Evolutionary conservation across 23 tunicate species (phyloP).

Genomic region (Trididemnum miniatum): DNA sequence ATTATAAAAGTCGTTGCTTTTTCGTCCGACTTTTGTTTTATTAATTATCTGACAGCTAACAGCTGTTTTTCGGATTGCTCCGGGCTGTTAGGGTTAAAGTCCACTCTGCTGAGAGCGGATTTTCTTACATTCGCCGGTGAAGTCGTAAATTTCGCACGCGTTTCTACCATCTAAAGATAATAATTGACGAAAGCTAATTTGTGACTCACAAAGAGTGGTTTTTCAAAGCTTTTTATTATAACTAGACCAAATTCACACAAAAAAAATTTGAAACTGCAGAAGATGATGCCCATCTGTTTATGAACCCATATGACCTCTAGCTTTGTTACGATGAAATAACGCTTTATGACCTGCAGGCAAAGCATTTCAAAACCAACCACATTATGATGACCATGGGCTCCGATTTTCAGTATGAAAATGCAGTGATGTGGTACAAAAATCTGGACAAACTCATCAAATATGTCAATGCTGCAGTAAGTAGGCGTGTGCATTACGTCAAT

Average conservation of each 20-base stretch:
- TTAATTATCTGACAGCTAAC: background rate
- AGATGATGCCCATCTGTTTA: too few species aligned
- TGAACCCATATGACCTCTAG: background rate
- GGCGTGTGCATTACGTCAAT: background rate
- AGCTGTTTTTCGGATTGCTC: background rate
- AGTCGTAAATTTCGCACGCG: too few species aligned
- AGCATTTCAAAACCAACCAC: slow-evolving; percentile 94
- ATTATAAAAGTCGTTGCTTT: too few species aligned
- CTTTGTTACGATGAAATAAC: background rate
- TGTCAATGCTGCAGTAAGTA: slow-evolving; percentile 83
- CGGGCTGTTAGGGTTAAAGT: background rate
- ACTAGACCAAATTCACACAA: too few species aligned
- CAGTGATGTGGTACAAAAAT: slow-evolving; percentile 93
- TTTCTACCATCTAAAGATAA: too few species aligned
- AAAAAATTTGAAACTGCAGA: too few species aligned
- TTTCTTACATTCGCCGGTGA: too few species aligned
- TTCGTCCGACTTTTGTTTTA: background rate
- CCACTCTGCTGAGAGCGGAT: too few species aligned
- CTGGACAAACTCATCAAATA: slow-evolving; percentile 97
- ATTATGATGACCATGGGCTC: slow-evolving; percentile 99
- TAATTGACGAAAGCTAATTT: too few species aligned
- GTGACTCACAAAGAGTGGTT: too few species aligned
- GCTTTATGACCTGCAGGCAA: slow-evolving; percentile 44
- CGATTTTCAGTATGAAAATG: slow-evolving; percentile 97
- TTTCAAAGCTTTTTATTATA: too few species aligned